Evolutionary conservation across 2,888 invertebrate genomes (phyloP).

Genomic region (Fabriciana adippe): DNA sequence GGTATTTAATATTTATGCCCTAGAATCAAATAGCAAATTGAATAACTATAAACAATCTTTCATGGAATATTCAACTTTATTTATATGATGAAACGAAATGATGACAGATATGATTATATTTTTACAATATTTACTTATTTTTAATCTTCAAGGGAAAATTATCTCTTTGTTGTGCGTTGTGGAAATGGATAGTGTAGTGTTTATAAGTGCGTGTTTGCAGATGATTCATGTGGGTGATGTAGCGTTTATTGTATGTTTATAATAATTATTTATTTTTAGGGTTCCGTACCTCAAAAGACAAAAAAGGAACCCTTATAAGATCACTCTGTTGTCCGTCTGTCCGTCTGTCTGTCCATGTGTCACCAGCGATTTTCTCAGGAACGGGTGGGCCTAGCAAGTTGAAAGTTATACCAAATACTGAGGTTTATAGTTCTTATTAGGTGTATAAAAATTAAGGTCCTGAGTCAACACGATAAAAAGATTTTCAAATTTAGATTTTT

Average conservation of each 20-base stretch:
- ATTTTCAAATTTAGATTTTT: no score
- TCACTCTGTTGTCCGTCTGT: no score
- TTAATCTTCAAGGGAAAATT: conserved; percentile 18
- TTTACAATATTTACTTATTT: conserved; percentile 22
- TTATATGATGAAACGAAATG: not conserved
- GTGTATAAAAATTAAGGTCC: no score
- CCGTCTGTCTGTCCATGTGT: no score
- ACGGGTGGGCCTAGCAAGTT: no score
- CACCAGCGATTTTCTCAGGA: no score
- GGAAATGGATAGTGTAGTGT: not conserved
- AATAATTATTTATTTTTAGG: not conserved
- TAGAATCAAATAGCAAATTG: not conserved
- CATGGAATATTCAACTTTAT: not conserved
- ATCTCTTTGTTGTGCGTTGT: conserved; percentile 7
- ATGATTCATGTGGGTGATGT: not conserved
- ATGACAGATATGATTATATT: conserved; percentile 19
- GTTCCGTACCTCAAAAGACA: no score
- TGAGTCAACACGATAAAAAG: no score
- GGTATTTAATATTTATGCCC: not conserved
- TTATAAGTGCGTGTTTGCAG: not conserved
- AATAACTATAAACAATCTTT: not conserved
- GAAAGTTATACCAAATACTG: no score
- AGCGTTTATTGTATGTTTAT: not conserved
- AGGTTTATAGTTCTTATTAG: no score
- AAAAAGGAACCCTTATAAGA: no score